Conservation (phyloP, 2,888 invertebrate species). For the Elmis aenea region DNA sequence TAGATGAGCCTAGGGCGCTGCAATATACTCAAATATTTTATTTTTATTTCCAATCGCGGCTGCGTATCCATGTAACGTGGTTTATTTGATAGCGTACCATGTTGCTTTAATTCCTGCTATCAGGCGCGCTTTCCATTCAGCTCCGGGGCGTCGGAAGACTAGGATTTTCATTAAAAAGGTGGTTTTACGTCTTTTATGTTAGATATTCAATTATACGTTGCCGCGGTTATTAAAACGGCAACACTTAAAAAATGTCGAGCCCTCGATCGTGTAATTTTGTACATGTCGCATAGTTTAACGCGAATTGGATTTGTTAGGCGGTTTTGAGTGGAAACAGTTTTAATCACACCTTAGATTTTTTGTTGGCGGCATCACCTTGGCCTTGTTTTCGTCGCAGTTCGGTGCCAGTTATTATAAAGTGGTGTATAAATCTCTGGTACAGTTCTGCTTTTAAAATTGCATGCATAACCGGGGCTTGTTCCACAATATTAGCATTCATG, state of each 20-base stretch:
- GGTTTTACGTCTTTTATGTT: conserved; percentile 4
- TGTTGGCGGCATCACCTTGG: conserved; percentile 4
- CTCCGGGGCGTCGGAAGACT: conserved; percentile 21
- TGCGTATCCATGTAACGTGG: conserved; percentile 34
- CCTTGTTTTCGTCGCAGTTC: conserved; percentile 13
- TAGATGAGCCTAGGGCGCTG: conserved; percentile 25
- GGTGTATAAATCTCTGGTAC: conserved; percentile 34
- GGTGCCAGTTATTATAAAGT: conserved; percentile 18
- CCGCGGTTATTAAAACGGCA: no score
- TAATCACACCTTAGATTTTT: no score
- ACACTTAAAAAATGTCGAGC: no score
- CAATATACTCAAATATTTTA: conserved; percentile 32
- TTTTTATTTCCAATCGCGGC: conserved; percentile 36
- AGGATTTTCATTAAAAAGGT: conserved; percentile 18
- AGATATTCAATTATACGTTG: no score
- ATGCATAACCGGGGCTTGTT: conserved; percentile 33
- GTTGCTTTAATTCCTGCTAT: conserved; percentile 36
- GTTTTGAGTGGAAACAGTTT: no score
- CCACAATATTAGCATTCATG: conserved; percentile 43
- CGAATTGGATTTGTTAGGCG: no score
- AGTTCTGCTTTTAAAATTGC: conserved; percentile 25
- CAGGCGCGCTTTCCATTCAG: conserved; percentile 33
- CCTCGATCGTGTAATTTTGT: no score
- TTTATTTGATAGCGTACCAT: conserved; percentile 34
- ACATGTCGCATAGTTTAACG: no score